Evolutionary conservation across 2,888 invertebrate genomes (phyloP), one percentile per base, ranked within the genome.

Genomic region (Morpho achilles): DNA sequence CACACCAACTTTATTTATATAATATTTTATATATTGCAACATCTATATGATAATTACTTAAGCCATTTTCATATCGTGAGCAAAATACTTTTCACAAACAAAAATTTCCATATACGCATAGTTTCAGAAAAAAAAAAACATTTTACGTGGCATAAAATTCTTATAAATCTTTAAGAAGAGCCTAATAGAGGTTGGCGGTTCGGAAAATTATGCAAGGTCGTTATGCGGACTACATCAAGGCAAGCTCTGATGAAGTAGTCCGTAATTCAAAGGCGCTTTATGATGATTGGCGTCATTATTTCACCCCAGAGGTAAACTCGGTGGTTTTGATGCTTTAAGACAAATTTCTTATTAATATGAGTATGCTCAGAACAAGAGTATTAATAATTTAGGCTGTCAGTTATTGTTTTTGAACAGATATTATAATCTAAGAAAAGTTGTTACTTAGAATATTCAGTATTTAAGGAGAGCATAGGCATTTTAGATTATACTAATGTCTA

Each of bases 201-300:
- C 67, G 63, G 63, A 63, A 73, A 78, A 78, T 78, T 78, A 80
- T 78, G 76, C 76, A 68, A 71, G 68, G 68, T 67, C 65, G 69
- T 71, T 71, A 69, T 32, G 32, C 32, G 32, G 32, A 32, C 32
- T 32, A 32, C 32, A 32, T 32, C 67, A 64, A 61, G 62, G 63
- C 66, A 60, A 57, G 65, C 67, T 69, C 66, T 74, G 76, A 77
- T 77, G 75, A 71, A 76, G 75, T 71, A 69, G 66, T 50, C 71
- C 69, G 73, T 67, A 73, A 70, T 73, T 76, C 72, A 64, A 66
- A 64, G 68, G 67, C 67, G 69, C 67, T 79, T 77, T 73, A 78
- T 69, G 74, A 70, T 71, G 70, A 79, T 79, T 76, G 75, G 72
- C 72, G 64, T 76, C 78, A 67, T 79, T 76, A 73, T 54, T 54